Conservation (phyloP, 2,888 invertebrate species). For the Strigamia crassipes region DNA sequence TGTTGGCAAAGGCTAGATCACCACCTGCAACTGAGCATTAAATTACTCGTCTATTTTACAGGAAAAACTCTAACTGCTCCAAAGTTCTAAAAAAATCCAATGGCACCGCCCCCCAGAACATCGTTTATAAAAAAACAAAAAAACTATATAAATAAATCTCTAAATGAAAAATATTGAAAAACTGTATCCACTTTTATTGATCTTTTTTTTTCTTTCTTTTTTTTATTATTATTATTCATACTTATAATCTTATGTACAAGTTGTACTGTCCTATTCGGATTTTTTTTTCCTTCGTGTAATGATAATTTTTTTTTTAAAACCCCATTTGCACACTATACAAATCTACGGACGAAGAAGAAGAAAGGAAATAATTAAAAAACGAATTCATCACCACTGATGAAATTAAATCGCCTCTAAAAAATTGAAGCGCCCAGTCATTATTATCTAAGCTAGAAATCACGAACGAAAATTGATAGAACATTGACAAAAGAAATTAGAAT, state of each 20-base stretch:
- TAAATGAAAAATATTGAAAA: background rate
- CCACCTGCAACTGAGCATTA: background rate
- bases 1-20: background rate
- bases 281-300: constrained; percentile 7
- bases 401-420: constrained; percentile 18
- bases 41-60: background rate
- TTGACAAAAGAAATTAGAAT: constrained; percentile 1
- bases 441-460: background rate
- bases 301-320: background rate
- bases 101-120: constrained; percentile 1
- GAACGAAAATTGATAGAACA: background rate
- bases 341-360: constrained; percentile 13
- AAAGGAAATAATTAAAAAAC: background rate
- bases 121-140: background rate
- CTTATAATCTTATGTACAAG: constrained; percentile 27
- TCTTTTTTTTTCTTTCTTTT: background rate
- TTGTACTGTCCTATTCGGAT: constrained; percentile 7
- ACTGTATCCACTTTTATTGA: constrained; percentile 2
- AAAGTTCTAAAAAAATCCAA: too few relatives aligned
- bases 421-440: background rate
- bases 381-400: constrained; percentile 8
- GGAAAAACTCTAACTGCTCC: background rate
- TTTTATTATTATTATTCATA: background rate
- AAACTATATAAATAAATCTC: background rate
- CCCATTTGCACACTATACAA: constrained; percentile 34